Base-by-base conservation (phyloP, 2,888 invertebrate genomes). In the Spicauda simplicius region DNA sequence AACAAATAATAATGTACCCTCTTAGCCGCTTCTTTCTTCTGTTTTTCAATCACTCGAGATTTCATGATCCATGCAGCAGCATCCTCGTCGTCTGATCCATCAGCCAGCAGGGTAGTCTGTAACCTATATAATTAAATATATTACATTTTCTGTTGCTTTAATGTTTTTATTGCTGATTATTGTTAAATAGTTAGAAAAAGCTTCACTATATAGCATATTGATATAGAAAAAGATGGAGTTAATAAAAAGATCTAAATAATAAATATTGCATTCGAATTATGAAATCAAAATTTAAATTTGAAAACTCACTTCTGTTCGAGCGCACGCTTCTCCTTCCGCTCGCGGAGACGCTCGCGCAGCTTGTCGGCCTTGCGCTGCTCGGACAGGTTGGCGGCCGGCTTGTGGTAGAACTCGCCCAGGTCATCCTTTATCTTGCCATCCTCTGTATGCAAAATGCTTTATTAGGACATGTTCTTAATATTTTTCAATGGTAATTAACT, bases 371-470 rank as follows among this genome's bases (percentile, higher is more conserved):
- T 94, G 69, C 95, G 95, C 80, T 97, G 96, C 33, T 96, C 94
- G 12, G 95, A 93, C 62, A 96, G 90, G 87, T 97, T 97, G 71
- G 95, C 94, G 33, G 97, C 97, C 19, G 97, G 97, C 86, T 97
- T 97, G 86, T 98, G 97, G 80, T 97, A 96, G 91, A 97, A 97
- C 81, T 97, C 97, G 62, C 97, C 97, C 86, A 94, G 86, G 76
- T 94, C 94, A 70, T 94, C 94, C 68, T 91, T 93, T 74, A 94
- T 85, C 74, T 94, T 94, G 72, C 90, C 93, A 70, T 91, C 93
- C 25, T 90, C 93, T 88, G 77, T 18, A 16, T 14, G 5, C 25
- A 25, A 25, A 25, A 25, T 5, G 25, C 25, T 25, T 25, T 5
- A 25, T 25, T 25, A 25, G 5, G 5, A n/a, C n/a, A n/a, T n/a